Conservation (phyloP, 2,113 vertebrate species). For the Mustelus asterias region DNA sequence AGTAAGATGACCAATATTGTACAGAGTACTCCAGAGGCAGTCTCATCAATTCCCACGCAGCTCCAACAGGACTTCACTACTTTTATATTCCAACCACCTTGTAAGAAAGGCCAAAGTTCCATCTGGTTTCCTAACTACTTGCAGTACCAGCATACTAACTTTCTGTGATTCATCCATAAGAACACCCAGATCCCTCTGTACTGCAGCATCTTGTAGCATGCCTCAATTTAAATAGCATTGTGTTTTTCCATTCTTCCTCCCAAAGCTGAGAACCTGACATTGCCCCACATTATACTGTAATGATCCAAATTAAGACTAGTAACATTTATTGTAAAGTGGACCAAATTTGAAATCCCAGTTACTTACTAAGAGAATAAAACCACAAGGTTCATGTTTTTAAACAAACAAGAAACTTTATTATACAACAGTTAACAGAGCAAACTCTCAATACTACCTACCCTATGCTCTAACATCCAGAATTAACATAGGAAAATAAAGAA, state of each 20-base stretch:
- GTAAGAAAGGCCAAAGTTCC: not conserved
- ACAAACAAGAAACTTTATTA: no score
- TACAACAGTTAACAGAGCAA: no score
- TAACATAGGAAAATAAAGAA: no score
- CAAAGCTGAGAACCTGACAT: not conserved
- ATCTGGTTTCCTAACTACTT: not conserved
- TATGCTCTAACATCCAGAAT: no score
- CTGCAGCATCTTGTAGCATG: not conserved
- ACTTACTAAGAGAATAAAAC: no score
- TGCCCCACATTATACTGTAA: not conserved
- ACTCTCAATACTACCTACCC: no score
- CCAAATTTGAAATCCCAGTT: no score
- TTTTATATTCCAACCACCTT: not conserved
- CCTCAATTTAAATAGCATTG: not conserved
- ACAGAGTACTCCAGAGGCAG: no score
- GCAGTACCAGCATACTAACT: not conserved
- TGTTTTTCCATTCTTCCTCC: not conserved
- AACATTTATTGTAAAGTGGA: no score
- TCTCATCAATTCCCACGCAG: not conserved
- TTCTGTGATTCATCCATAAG: not conserved
- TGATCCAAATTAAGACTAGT: no score
- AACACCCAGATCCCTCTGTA: not conserved
- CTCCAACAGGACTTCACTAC: not conserved
- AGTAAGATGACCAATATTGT: not conserved
- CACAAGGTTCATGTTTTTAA: no score